Conservation (phyloP, 2,797 vertebrate species). For the Aphelocoma californica region DNA sequence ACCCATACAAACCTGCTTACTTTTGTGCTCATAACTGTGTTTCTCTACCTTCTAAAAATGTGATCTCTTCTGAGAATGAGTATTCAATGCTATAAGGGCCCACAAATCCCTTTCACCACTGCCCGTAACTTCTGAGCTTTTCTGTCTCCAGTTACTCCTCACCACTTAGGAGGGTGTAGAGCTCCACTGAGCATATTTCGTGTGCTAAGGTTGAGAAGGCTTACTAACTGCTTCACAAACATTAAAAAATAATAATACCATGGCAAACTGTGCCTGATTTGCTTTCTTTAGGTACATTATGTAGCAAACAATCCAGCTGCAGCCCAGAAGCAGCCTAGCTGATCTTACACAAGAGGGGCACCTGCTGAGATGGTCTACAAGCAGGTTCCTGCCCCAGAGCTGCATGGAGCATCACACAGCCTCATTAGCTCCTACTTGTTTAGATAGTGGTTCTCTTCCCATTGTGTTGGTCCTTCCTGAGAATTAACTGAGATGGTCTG, state of each 20-base stretch:
- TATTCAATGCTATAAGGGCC: not conserved
- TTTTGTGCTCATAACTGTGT: not conserved
- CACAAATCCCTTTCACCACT: not conserved
- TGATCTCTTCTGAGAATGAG: not conserved
- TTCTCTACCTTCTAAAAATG: not conserved
- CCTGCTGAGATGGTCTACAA: not conserved
- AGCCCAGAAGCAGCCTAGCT: not conserved
- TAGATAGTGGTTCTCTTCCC: not conserved
- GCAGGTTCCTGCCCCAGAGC: not conserved
- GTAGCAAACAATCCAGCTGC: not conserved
- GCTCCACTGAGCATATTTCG: not conserved
- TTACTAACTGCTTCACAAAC: not conserved
- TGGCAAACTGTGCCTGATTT: not conserved
- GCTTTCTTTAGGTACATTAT: not conserved
- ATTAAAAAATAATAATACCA: not conserved
- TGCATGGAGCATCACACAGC: accelerated
- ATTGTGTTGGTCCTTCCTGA: not conserved
- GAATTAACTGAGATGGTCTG: not conserved
- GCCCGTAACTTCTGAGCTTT: not conserved
- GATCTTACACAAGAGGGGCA: not conserved
- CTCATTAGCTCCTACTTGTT: not conserved
- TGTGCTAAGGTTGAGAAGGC: not conserved
- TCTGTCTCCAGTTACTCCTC: not conserved
- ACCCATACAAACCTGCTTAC: not conserved
- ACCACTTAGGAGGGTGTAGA: not conserved